phyloP scores from a whole-genome alignment of 2,888 invertebrate genomes.

The Meloe dianella region DNA sequence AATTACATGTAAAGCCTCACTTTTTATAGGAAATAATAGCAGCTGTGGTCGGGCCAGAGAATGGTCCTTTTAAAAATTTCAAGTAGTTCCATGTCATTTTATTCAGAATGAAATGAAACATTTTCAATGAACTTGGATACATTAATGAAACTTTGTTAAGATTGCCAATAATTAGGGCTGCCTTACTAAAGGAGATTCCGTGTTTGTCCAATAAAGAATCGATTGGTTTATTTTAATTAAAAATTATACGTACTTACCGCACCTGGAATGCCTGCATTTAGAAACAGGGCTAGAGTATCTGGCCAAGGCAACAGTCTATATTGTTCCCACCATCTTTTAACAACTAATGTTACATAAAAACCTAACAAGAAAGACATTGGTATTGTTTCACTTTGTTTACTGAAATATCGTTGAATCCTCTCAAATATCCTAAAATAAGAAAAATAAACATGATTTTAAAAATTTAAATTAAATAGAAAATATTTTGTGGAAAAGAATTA shows the following conservation, averaged over 20 bases:
- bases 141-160: no score
- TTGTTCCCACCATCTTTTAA: conserved; percentile 96
- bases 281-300: conserved; percentile 88
- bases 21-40: no score
- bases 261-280: conserved; percentile 90
- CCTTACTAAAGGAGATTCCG: no score
- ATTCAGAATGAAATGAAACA: no score
- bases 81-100: no score
- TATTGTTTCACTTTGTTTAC: conserved; percentile 86
- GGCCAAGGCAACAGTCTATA: conserved; percentile 93
- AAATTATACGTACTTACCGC: conserved; percentile 72
- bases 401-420: conserved; percentile 83
- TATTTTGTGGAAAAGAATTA: conserved; percentile 50
- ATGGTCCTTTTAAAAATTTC: no score
- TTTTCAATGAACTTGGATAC: no score
- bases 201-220: neutral
- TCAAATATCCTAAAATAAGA: conserved; percentile 78
- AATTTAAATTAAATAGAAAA: conserved; percentile 16
- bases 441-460: conserved; percentile 40
- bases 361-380: conserved; percentile 96
- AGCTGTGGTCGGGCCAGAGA: no score
- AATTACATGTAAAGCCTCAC: no score
- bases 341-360: conserved; percentile 91
- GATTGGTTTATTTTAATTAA: conserved; percentile 23
- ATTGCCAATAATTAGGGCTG: no score